Evolutionary conservation across 2,888 invertebrate species (phyloP).

Genomic region (Coleophora flavipennella): DNA sequence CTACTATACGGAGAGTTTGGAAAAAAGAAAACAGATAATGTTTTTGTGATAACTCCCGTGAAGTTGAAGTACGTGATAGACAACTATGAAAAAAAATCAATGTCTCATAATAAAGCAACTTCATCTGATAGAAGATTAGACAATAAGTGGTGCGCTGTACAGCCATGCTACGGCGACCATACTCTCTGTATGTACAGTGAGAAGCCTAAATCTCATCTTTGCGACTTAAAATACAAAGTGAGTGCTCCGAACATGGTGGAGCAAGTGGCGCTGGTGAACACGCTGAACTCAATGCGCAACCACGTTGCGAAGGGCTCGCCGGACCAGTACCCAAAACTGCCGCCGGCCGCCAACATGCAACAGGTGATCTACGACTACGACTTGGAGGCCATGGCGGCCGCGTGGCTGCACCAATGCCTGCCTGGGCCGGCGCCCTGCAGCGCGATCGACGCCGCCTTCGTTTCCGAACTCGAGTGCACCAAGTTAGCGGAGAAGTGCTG

Average conservation of each 20-base stretch:
- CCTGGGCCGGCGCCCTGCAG: slow-evolving; percentile 56
- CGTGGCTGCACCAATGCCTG: slow-evolving; percentile 55
- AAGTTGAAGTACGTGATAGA: slow-evolving; percentile 37
- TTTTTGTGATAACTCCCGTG: slow-evolving; percentile 35
- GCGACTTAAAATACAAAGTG: slow-evolving; percentile 35
- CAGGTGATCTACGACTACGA: slow-evolving; percentile 55
- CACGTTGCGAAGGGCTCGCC: slow-evolving; percentile 42
- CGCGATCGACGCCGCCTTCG: slow-evolving; percentile 40
- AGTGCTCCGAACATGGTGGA: slow-evolving; percentile 30
- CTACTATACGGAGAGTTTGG: slow-evolving; percentile 41
- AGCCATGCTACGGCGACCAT: slow-evolving; percentile 59
- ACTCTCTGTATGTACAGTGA: slow-evolving; percentile 50
- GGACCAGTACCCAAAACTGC: slow-evolving; percentile 39
- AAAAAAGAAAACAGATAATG: slow-evolving; percentile 19
- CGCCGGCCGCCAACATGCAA: slow-evolving; percentile 53
- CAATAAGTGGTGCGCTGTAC: slow-evolving; percentile 51
- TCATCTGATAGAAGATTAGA: slow-evolving; percentile 18
- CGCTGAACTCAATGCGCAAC: slow-evolving; percentile 57
- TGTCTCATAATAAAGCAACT: background rate
- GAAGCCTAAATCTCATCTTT: slow-evolving; percentile 32
- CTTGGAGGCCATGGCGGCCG: slow-evolving; percentile 45
- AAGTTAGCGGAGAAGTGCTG: slow-evolving; percentile 49
- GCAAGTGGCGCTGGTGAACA: slow-evolving; percentile 43
- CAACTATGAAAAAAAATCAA: slow-evolving; percentile 1
- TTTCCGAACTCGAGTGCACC: slow-evolving; percentile 53